Evolutionary conservation across 2,797 vertebrate species (phyloP).

Genomic region (Sarcophilus harrisii): DNA sequence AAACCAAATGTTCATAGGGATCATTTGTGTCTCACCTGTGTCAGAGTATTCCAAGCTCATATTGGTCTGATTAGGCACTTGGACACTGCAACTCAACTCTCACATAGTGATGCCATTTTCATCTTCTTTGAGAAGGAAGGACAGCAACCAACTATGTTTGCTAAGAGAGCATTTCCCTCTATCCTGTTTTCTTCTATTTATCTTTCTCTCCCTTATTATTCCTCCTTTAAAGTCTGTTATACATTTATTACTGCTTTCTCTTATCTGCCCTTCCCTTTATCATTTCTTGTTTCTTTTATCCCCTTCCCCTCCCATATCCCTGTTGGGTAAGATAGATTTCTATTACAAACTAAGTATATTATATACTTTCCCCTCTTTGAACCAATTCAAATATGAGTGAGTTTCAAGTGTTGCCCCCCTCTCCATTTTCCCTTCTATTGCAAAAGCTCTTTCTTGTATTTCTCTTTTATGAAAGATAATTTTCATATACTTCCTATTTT

Average conservation of each 20-base stretch:
- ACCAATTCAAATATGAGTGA: neutral
- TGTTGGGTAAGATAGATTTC: neutral
- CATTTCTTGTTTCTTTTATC: neutral
- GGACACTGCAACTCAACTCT: no score
- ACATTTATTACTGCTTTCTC: neutral
- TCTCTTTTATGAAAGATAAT: neutral
- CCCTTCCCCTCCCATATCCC: neutral
- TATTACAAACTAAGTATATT: neutral
- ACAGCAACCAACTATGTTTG: neutral
- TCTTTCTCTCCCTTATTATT: neutral
- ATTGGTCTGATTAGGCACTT: no score
- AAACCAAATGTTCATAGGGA: no score
- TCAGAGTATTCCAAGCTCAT: no score
- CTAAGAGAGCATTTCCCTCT: neutral
- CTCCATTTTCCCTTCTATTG: neutral
- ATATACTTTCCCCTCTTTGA: neutral
- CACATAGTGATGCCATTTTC: no score
- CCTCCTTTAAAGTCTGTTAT: no score
- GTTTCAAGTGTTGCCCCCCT: neutral
- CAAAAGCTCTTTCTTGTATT: neutral
- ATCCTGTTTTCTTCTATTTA: neutral
- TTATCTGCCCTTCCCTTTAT: neutral
- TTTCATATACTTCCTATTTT: neutral
- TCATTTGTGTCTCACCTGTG: no score
- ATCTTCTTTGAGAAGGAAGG: no score